A percentile compares a stretch with the other conserved stretches of the same genome.
Conservation (phyloP, 2,113 vertebrate genomes). For the Daphoenositta chrysoptera region DNA sequence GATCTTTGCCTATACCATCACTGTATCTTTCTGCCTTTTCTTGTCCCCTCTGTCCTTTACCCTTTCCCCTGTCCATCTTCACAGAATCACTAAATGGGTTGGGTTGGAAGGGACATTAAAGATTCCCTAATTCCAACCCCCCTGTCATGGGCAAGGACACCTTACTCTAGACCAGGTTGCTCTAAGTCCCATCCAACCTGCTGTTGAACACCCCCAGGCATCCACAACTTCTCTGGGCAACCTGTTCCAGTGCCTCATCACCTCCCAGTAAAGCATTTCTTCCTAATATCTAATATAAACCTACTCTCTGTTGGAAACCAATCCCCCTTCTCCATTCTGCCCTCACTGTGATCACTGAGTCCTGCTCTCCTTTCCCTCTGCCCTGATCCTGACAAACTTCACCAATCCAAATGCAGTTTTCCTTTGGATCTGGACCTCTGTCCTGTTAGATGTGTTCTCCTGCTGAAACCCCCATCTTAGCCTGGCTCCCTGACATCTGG, state of each 20-base stretch:
- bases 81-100: background rate
- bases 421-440: background rate
- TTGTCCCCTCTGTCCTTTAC: background rate
- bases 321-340: background rate
- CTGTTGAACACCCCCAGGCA: background rate
- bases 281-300: background rate
- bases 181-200: background rate
- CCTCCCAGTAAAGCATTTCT: background rate
- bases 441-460: background rate
- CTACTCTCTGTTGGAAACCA: background rate
- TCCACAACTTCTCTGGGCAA: background rate
- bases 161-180: background rate
- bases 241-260: background rate
- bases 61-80: background rate
- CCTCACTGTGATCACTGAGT: background rate
- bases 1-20: background rate
- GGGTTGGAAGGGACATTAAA: background rate
- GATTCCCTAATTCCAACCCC: background rate
- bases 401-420: background rate
- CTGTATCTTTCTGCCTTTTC: background rate
- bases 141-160: background rate
- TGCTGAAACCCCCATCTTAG: background rate
- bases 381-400: background rate
- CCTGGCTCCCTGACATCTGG: background rate
- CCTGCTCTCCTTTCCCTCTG: background rate